phyloP scores from a whole-genome alignment of 2,888 invertebrate genomes.

The Onthophagus sagittarius region DNA sequence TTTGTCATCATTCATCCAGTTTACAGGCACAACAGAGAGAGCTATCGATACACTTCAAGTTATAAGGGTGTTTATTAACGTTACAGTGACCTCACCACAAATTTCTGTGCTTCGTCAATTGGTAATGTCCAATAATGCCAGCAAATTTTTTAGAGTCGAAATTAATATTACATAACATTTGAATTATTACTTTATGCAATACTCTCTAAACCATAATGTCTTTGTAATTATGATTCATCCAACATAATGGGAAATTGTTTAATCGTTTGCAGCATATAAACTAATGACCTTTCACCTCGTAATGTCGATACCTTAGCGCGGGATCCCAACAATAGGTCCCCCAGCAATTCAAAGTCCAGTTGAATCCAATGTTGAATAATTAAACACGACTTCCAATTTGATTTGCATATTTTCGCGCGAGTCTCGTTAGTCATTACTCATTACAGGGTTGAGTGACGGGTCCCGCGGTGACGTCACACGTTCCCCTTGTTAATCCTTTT shows the following conservation, averaged over 20 bases:
- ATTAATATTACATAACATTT: too few species aligned
- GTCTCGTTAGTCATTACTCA: constrained; percentile 52
- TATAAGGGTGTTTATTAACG: too few species aligned
- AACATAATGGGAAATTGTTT: background rate
- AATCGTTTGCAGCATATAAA: background rate
- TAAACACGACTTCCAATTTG: constrained; percentile 51
- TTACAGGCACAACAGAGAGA: too few species aligned
- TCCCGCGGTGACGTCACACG: constrained; percentile 37
- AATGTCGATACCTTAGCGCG: background rate
- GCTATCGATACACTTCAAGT: too few species aligned
- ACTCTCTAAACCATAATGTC: background rate
- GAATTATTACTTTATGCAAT: too few species aligned
- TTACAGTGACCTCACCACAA: too few species aligned
- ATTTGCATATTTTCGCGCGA: constrained; percentile 51
- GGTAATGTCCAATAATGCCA: too few species aligned
- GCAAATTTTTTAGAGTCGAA: too few species aligned
- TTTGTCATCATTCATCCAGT: too few species aligned
- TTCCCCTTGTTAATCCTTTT: constrained; percentile 23
- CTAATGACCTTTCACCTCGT: background rate
- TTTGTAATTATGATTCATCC: background rate
- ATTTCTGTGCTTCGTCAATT: too few species aligned
- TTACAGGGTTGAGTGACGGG: constrained; percentile 48
- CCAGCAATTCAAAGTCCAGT: constrained; percentile 8
- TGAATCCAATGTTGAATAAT: constrained; percentile 38
- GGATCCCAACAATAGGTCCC: background rate